phyloP scores from a whole-genome alignment of 2,113 vertebrate species.

The Rhea americana region DNA sequence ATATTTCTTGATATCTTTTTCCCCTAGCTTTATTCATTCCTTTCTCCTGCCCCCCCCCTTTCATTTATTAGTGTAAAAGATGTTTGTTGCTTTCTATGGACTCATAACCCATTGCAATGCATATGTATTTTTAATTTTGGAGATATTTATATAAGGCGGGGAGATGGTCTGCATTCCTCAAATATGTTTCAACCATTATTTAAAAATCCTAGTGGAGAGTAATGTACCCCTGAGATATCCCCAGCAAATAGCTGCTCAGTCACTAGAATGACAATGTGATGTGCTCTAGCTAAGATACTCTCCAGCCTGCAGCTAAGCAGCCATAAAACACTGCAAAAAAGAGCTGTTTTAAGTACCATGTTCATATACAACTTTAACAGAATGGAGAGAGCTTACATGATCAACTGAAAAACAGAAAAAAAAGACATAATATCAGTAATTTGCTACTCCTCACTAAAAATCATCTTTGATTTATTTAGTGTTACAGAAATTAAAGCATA shows the following conservation, averaged over 20 bases:
- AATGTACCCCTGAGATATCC: conserved; percentile 31
- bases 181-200: not conserved
- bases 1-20: not conserved
- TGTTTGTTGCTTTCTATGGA: not conserved
- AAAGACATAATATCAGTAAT: not conserved
- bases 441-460: not conserved
- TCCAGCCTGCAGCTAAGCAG: conserved; percentile 20
- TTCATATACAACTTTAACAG: not conserved
- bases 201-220: not conserved
- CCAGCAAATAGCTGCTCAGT: conserved; percentile 13
- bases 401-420: not conserved
- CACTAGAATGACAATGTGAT: conserved; percentile 35
- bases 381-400: not conserved
- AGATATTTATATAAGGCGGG: not conserved
- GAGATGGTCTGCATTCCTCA: not conserved
- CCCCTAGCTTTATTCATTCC: not conserved
- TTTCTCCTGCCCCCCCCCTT: not conserved
- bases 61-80: not conserved
- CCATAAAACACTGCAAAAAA: conserved; percentile 38
- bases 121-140: not conserved
- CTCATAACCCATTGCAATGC: not conserved
- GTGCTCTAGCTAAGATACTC: not conserved
- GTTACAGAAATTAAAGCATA: not conserved
- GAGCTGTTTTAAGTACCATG: not conserved
- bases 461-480: not conserved